Base-by-base conservation (phyloP, 2,888 invertebrate genomes). In the Pomacea canaliculata region DNA sequence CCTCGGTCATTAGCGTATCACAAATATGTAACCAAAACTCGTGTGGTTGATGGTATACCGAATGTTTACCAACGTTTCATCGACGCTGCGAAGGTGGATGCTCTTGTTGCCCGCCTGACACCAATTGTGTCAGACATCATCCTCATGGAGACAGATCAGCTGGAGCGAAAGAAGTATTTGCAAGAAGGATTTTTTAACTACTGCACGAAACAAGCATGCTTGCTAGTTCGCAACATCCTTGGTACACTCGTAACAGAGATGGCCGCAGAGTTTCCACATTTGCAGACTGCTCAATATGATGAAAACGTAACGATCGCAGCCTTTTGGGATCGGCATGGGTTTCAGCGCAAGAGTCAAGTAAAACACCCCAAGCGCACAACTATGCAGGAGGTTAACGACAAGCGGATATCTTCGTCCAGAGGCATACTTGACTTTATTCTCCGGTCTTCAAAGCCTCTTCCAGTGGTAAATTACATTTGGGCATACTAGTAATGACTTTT, bases 281-380 rank as follows among this genome's bases (percentile, higher is more conserved):
- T 89, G 19, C 70, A 78, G 23, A 83, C 81, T 4, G 77, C 83
- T 68, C 92, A 95, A 93, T 90, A 95, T 59, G 96, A 97, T 89
- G 92, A 93, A 85, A 93, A 95, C 80, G 95, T 97, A 7, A 92
- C 95, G 37, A 92, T 96, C 84, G 95, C 96, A 92, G 95, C 96
- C 49, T 96, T 95, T 90, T 98, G 97, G 97, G 83, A 85, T 60
- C 78, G 88, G 56, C 75, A 85, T 83, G 87, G 87, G 13, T 80
- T 86, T 60, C 76, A 81, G 37, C 78, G 83, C 19, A 76, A 63
- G 73, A 70, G 37, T 2, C 71, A 37, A 27, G 68, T 65, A 27
- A 56, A 65, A n/a, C 76, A 78, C 18, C 78, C 78, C 37, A 73
- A 76, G 60, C 16, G 51, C n/a, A 23, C 37, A 48, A 16, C n/a